phyloP scores from a whole-genome alignment of 2,797 vertebrate species.

The Zalophus californianus region DNA sequence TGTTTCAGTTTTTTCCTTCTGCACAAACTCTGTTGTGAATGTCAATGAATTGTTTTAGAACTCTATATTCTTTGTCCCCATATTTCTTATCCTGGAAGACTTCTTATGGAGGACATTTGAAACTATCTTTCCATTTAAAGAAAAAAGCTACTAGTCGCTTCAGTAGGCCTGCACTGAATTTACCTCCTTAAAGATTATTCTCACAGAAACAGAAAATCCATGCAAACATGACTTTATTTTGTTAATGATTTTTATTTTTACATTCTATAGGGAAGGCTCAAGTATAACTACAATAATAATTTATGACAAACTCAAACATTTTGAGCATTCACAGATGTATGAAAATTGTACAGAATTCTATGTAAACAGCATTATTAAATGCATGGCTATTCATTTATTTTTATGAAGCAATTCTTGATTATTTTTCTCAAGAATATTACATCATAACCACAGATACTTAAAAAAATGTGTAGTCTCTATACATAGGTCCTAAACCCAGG shows the following conservation, averaged over 20 bases:
- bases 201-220: constrained; percentile 59
- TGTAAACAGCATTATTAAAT: constrained; percentile 72
- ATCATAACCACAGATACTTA: constrained; percentile 31
- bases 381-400: constrained; percentile 69
- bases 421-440: constrained; percentile 61
- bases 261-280: constrained; percentile 62
- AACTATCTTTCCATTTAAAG: not conserved
- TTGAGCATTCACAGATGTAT: constrained; percentile 72
- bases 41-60: not conserved
- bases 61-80: not conserved
- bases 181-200: not conserved
- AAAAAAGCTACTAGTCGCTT: not conserved
- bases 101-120: not conserved
- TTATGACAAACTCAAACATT: constrained; percentile 71
- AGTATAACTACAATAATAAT: constrained; percentile 61
- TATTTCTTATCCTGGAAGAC: not conserved
- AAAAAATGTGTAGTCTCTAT: constrained; percentile 45
- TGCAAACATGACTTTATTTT: constrained; percentile 59
- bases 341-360: constrained; percentile 72
- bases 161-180: not conserved
- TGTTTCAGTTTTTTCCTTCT: not conserved
- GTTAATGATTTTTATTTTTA: constrained; percentile 77
- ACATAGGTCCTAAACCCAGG: constrained; percentile 21
- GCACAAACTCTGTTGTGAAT: not conserved
- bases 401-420: constrained; percentile 68